Base-by-base conservation (phyloP, 2,113 vertebrate genomes). In the Glaucidium brasilianum region DNA sequence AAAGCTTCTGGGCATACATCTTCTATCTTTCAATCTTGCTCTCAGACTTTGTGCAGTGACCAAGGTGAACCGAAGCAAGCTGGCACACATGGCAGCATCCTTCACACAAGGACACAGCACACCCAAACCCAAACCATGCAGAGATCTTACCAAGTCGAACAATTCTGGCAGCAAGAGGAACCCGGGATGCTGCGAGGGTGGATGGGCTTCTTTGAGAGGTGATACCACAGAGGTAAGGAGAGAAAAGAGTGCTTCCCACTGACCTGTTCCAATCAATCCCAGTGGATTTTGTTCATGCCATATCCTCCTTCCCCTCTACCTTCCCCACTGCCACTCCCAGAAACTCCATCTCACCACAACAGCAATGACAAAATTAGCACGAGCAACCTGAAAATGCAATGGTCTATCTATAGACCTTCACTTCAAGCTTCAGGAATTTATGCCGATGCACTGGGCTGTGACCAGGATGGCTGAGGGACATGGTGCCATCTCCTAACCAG, bases 91-190 rank as follows among this genome's bases (percentile, higher is more conserved):
- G 2, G 55, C 32, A 58, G 11, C 47, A n/a, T 11, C 25, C 21
- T 35, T 56, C 81, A 43, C 74, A n/a, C 23, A 22, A 68, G 47
- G 39, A 47, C 26, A 3, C 2, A 7, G 41, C 45, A 88, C 75
- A 68, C 41, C 32, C 56, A 35, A 1, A 69, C 7, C 45, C 16
- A 22, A 74, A 92, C 11, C 1, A 12, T 0, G 0, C 0, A 0
- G 41, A 72, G 15, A 55, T 29, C 7, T 47, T 32, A 25, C 22
- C 60, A 88, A 59, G 90, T 30, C 6, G 20, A 88, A 27, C n/a
- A 52, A 27, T 5, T 13, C 21, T 64, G 59, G 67, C 67, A 93
- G 43, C 19, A 69, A 68, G 37, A 78, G 12, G 26, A 92, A 58
- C 10, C 34, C 7, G 21, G 19, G 22, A 32, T 73, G 35, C 22